Base-by-base conservation (phyloP, 1,140 invertebrate genomes). In the Zaprionus davidi region DNA sequence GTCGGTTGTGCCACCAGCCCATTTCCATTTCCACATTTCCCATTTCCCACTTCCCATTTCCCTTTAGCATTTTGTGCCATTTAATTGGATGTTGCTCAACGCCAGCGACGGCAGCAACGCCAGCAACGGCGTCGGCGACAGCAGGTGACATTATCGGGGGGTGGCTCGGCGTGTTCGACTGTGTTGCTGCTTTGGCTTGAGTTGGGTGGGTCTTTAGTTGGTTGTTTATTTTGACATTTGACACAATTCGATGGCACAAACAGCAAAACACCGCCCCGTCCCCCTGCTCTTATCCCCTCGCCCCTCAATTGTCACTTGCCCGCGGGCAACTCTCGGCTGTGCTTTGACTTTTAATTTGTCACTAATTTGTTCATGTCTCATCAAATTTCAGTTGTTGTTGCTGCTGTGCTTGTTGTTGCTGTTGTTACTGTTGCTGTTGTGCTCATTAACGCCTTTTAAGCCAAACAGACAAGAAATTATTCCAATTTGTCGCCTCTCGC, bases 211-310 rank as follows among this genome's bases (percentile, higher is more conserved):
- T 56, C 53, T 63, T 74, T 69, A 62, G 59, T 75, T 71, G 71
- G 59, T 41, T 69, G 57, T 90, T 63, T 88, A 81, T 88, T 88
- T 90, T 90, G 84, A 88, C 84, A 88, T 88, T 88, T 88, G 84
- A 88, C 84, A 88, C 85, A 90, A 79, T 81, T 88, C 71, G 66
- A 57, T 49, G 66, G 64, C 76, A 64, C 55, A 80, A 81, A 76
- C 64, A 76, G 70, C 75, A 44, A 17, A n/a, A 53, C 69, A 56
- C 58, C 69, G 58, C 65, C 51, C 22, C 13, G 22, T 26, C 5
- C 46, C 15, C 13, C 17, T n/a, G 7, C 28, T 31, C 28, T 11
- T 3, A 2, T 31, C 7, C 28, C 9, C 26, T 15, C 15, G 22
- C 12, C 62, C 13, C 34, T 17, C 22, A 15, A 6, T 15, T 15